Conservation (phyloP, 2,888 invertebrate species). For the Troilus luridus region DNA sequence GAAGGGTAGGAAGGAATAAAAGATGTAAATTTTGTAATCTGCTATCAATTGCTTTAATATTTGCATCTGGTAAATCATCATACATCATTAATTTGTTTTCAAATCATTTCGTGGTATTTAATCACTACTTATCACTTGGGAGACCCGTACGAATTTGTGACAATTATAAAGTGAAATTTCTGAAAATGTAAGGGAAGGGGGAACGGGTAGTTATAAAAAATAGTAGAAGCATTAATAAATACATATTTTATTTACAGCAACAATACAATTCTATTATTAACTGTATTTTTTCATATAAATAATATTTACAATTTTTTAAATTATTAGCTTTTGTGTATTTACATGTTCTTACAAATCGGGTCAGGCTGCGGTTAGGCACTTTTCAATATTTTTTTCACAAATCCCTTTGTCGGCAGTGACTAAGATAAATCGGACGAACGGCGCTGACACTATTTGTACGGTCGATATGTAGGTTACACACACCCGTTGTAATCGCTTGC, state of each 20-base stretch:
- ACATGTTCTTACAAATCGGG: conserved; percentile 20
- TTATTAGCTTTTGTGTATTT: neutral
- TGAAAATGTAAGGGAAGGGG: neutral
- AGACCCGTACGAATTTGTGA: neutral
- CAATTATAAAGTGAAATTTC: neutral
- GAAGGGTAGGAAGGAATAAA: too few relatives aligned
- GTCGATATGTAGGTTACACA: conserved; percentile 11
- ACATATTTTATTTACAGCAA: neutral
- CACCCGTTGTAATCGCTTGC: conserved; percentile 38
- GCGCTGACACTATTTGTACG: neutral
- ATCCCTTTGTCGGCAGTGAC: conserved; percentile 13
- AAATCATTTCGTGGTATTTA: neutral
- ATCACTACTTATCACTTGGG: neutral
- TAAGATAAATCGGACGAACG: conserved; percentile 12
- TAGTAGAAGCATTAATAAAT: neutral
- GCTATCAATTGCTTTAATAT: neutral
- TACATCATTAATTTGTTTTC: neutral
- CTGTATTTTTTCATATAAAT: neutral
- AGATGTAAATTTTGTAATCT: too few relatives aligned
- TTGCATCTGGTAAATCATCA: neutral
- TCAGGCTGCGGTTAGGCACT: neutral
- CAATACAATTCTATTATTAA: neutral
- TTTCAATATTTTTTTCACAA: conserved; percentile 23
- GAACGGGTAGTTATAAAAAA: neutral
- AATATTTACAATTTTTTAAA: neutral